These are phyloP conservation scores for Raja brachyura DNA, from an alignment of 2,113 vertebrate genomes.

Conservation along the genomic window DNA sequence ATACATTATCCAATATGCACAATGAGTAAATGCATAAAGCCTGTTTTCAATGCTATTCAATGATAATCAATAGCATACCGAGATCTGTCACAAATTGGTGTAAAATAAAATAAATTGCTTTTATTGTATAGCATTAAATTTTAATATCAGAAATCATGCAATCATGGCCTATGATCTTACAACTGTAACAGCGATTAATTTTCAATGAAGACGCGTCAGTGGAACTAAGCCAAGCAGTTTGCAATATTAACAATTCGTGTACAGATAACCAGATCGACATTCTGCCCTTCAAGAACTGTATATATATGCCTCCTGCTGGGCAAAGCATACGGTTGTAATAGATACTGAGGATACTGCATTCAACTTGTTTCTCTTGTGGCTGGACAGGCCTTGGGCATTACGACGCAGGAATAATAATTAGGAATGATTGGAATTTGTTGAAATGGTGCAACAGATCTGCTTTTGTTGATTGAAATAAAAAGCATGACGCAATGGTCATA, in stretches of 20 bases:
- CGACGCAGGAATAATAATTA: background rate
- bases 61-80: no score
- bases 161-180: background rate
- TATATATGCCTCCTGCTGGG: constrained; percentile 30
- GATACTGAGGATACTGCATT: background rate
- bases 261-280: background rate
- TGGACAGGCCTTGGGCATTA: background rate
- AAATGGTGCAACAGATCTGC: background rate
- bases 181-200: background rate
- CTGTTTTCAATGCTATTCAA: background rate
- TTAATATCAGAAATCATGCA: background rate
- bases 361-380: background rate
- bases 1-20: background rate
- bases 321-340: background rate
- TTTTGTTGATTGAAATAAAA: background rate
- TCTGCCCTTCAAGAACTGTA: background rate
- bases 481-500: no score
- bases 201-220: no score
- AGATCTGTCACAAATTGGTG: background rate
- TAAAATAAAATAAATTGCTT: background rate
- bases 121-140: background rate
- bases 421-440: background rate
- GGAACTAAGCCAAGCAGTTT: background rate
- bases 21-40: background rate
- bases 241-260: background rate